Base-by-base conservation (phyloP, 1,140 invertebrate genomes). In the Ctenoplectra terminalis region DNA sequence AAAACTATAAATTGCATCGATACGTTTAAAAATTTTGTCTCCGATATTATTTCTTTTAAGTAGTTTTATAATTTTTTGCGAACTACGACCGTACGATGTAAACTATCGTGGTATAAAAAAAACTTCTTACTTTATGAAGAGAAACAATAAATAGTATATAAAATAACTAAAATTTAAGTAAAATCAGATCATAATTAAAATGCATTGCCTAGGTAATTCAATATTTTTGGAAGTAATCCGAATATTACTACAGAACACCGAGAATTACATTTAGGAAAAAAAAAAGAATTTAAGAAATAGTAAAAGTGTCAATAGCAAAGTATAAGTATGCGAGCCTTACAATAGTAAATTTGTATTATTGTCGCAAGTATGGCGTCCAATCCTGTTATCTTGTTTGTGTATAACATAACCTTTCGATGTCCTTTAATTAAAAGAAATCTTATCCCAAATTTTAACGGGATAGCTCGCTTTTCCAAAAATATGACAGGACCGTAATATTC, bases 401-500 rank as follows among this genome's bases (percentile, higher is more conserved):
- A 43, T n/a, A 43, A 82, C 63, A 69, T 86, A 86, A 87, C 85
- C 80, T 78, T 34, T 23, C n/a, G 7, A 40, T 63, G 46, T 40
- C n/a, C 43, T 17, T 46, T 67, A 50, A 46, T 78, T 52, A 54
- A 63, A 48, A 56, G 20, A 61, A 43, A 72, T 43, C 1, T 48
- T n/a, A 43, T 67, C 29, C 58, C 58, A 50, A 43, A 46, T 17
- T 61, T 29, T 50, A 17, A 61, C 17, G 20, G 40, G 48, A 69
- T 66, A 77, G 34, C 54, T 60, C 50, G 48, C 17, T 56, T 23
- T 46, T 64, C 56, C 52, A 29, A 20, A 76, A 81, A 23, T 70
- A 87, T 87, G 84, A 64, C 74, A 52, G 60, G 17, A 34, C 60
- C 81, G 71, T 75, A 60, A 86, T 71, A 76, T 63, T 64, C 20